Conservation (phyloP, 2,113 vertebrate species). For the Herpailurus yagouaroundi region DNA sequence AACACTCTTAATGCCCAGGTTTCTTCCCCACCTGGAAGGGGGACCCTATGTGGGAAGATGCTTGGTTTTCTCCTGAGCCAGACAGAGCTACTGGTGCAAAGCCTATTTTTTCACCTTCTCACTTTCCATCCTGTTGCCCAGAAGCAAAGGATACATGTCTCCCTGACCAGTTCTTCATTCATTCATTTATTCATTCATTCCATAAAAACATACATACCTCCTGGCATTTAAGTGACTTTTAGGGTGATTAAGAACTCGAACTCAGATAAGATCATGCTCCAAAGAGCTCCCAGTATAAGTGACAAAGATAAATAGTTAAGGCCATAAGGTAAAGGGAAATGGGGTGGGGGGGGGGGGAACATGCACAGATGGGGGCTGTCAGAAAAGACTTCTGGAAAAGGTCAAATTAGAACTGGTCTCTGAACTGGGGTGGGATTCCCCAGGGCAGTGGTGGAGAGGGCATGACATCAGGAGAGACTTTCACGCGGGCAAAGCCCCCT, state of each 20-base stretch:
- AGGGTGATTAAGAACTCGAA: background rate
- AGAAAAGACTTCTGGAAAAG: background rate
- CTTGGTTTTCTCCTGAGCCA: background rate
- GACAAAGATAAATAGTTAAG: background rate
- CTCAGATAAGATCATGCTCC: background rate
- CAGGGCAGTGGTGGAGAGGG: background rate
- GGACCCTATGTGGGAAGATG: too few species aligned
- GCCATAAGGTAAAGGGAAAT: background rate
- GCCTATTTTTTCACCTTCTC: background rate
- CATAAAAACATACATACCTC: background rate
- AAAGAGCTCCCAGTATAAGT: background rate
- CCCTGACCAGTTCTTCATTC: background rate
- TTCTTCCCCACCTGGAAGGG: background rate
- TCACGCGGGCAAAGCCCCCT: background rate
- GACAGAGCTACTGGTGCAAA: background rate
- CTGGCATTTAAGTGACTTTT: background rate
- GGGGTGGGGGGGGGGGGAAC: background rate
- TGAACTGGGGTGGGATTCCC: background rate
- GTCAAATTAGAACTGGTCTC: rapidly evolving
- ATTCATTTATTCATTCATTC: background rate
- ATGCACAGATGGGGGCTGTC: background rate
- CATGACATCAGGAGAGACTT: background rate
- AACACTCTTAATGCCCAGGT: background rate
- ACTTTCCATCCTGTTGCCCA: background rate
- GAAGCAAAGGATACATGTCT: background rate